Conservation (phyloP, 2,888 invertebrate genomes). For the Lochmaea crataegi region DNA sequence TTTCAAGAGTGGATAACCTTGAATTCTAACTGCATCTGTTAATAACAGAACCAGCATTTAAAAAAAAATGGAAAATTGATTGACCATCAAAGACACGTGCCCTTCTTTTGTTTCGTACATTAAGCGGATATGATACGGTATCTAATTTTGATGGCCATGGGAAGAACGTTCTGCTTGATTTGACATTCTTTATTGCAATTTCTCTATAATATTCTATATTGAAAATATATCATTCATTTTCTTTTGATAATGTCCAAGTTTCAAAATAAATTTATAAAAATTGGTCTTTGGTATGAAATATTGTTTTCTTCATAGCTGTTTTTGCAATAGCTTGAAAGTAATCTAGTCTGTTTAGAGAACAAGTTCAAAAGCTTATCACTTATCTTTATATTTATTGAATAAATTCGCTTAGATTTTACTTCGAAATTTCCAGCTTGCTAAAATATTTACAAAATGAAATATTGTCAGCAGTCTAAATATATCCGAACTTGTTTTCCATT, state of each 20-base stretch:
- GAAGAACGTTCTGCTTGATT: not conserved
- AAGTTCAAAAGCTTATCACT: too few species aligned
- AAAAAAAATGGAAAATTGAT: not conserved
- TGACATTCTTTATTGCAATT: conserved; percentile 3
- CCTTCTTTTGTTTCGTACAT: conserved; percentile 3
- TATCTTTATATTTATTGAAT: too few species aligned
- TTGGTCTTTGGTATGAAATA: not conserved
- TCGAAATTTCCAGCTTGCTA: too few species aligned
- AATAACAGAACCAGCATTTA: not conserved
- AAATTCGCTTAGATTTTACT: too few species aligned
- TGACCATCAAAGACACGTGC: conserved; percentile 9
- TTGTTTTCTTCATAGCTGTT: too few species aligned
- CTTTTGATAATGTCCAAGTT: not conserved
- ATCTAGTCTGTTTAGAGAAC: too few species aligned
- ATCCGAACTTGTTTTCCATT: not conserved
- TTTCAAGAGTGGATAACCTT: not conserved
- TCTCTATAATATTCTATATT: not conserved
- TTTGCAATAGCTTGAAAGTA: too few species aligned
- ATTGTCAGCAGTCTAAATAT: not conserved
- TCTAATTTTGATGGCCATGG: conserved; percentile 3
- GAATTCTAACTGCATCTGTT: not conserved
- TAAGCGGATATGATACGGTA: conserved; percentile 8
- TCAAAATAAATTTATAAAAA: not conserved
- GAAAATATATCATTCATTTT: not conserved
- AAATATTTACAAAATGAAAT: not conserved